These are phyloP conservation scores for Amazona guildingii DNA, from an alignment of 2,113 vertebrate species.

Conservation along the genomic window DNA sequence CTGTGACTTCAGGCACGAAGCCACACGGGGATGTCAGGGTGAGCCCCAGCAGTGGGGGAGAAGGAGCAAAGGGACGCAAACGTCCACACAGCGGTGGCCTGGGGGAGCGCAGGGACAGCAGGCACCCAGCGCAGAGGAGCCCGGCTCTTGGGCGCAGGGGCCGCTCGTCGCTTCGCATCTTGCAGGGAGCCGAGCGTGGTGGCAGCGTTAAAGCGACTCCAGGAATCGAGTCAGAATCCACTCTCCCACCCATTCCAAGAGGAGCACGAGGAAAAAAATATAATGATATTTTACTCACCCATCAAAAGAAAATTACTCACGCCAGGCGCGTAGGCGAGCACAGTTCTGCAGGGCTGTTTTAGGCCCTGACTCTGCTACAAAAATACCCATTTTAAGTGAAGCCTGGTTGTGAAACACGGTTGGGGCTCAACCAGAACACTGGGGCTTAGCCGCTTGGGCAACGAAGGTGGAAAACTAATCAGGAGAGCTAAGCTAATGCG, in stretches of 20 bases:
- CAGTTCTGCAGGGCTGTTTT: slow-evolving; percentile 69
- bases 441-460: background rate
- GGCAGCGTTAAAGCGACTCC: background rate
- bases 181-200: background rate
- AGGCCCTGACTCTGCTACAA: slow-evolving; percentile 68
- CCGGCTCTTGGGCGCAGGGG: background rate
- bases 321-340: slow-evolving; percentile 64
- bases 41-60: background rate
- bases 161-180: background rate
- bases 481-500: background rate
- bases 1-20: accelerated
- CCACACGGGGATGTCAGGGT: accelerated
- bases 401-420: slow-evolving; percentile 48
- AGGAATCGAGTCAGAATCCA: slow-evolving; percentile 41
- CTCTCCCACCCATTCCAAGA: slow-evolving; percentile 61
- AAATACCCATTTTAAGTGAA: slow-evolving; percentile 65
- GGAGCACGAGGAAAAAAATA: slow-evolving; percentile 17
- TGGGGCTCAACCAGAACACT: slow-evolving; percentile 21
- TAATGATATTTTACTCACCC: slow-evolving; percentile 71
- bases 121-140: background rate
- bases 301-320: slow-evolving; percentile 75
- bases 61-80: background rate
- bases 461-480: background rate
- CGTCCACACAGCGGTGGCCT: background rate
- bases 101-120: background rate